A percentile compares a stretch with the other conserved stretches of the same genome.
Conservation (phyloP, 2,888 invertebrate genomes). For the Galerucella calmariensis region DNA sequence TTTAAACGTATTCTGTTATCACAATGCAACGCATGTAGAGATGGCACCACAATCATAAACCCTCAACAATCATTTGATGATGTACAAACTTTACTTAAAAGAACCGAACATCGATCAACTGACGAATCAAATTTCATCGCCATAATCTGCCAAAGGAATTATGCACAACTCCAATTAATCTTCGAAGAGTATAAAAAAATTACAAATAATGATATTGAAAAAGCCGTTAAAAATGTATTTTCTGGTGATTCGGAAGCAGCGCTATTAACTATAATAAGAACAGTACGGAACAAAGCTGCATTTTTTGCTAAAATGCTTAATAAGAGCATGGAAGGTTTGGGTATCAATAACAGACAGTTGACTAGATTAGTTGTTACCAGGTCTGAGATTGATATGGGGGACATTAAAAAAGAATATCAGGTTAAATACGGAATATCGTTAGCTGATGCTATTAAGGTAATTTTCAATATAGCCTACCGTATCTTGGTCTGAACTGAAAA, state of each 20-base stretch:
- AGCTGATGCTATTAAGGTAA: constrained; percentile 83
- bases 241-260: constrained; percentile 85
- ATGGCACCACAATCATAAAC: constrained; percentile 83
- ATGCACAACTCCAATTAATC: constrained; percentile 70
- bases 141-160: constrained; percentile 83
- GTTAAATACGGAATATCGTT: constrained; percentile 79
- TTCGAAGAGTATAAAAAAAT: constrained; percentile 54
- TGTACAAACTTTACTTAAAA: constrained; percentile 82
- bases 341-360: constrained; percentile 87
- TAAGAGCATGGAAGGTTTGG: constrained; percentile 89
- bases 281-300: constrained; percentile 80
- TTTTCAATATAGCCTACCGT: constrained; percentile 36
- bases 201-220: constrained; percentile 77
- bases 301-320: constrained; percentile 90
- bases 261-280: constrained; percentile 82
- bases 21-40: constrained; percentile 81
- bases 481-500: too few species aligned
- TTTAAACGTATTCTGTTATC: constrained; percentile 92
- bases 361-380: constrained; percentile 88
- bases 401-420: constrained; percentile 84
- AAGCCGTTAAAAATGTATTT: constrained; percentile 84
- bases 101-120: constrained; percentile 76
- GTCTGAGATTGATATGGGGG: constrained; percentile 85
- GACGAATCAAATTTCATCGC: constrained; percentile 89
- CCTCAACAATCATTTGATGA: constrained; percentile 79